phyloP scores from a whole-genome alignment of 2,888 invertebrate species.

The Silvanus unidentatus region DNA sequence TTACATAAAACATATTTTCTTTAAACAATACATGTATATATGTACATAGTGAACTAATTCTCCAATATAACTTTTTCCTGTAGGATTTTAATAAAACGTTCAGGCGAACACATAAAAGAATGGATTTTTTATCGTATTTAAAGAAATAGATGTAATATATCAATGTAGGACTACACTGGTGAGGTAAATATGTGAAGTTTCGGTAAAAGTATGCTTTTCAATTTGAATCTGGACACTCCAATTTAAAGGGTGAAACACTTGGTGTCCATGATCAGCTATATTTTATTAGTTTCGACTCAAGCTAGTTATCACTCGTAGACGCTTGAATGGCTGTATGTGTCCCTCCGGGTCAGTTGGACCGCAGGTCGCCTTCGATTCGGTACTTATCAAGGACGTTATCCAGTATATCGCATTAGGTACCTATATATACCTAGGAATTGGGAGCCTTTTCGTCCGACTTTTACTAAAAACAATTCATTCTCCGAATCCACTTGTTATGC shows the following conservation, averaged over 20 bases:
- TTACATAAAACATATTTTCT: constrained; percentile 46
- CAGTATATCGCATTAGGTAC: constrained; percentile 1
- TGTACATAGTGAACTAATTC: constrained; percentile 46
- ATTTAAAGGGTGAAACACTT: constrained; percentile 22
- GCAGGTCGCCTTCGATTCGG: constrained; percentile 27
- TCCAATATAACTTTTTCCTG: constrained; percentile 53
- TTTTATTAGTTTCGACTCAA: constrained; percentile 25
- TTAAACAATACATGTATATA: constrained; percentile 53
- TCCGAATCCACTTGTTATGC: constrained; percentile 28
- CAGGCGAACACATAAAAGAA: too few species aligned
- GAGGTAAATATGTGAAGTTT: constrained; percentile 46
- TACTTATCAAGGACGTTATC: constrained; percentile 16
- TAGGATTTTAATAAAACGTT: too few species aligned
- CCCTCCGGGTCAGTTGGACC: constrained; percentile 27
- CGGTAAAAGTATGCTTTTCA: constrained; percentile 25
- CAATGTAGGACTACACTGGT: constrained; percentile 48
- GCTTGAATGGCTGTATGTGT: constrained; percentile 26
- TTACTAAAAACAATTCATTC: constrained; percentile 28
- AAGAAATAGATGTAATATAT: constrained; percentile 49
- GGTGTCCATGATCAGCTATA: constrained; percentile 21
- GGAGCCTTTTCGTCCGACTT: constrained; percentile 1
- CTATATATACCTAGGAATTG: too few species aligned
- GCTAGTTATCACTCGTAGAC: constrained; percentile 28
- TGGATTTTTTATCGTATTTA: too few species aligned
- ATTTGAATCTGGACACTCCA: constrained; percentile 26